phyloP scores from a whole-genome alignment of 2,888 invertebrate species.

The Leptothorax acervorum region DNA sequence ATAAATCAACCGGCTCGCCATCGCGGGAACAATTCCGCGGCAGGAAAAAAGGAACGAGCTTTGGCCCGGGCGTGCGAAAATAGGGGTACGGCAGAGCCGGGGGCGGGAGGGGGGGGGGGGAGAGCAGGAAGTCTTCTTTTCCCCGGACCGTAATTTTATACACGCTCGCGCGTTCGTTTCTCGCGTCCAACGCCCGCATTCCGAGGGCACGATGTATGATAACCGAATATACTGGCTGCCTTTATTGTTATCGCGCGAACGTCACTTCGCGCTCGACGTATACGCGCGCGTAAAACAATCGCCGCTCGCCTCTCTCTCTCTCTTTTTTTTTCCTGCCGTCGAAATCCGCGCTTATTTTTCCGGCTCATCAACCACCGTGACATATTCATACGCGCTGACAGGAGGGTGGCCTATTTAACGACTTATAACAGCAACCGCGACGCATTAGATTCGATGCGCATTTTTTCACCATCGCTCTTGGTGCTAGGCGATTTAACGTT shows the following conservation, averaged over 20 bases:
- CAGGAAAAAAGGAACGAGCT: conserved; percentile 42
- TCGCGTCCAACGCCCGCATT: conserved; percentile 32
- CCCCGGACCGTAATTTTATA: conserved; percentile 52
- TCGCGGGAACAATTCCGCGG: conserved; percentile 72
- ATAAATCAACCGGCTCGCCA: conserved; percentile 73
- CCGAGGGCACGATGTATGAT: conserved; percentile 18
- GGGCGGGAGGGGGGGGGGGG: too few relatives aligned
- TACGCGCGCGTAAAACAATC: conserved; percentile 22
- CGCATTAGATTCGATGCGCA: neutral
- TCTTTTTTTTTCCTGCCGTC: neutral
- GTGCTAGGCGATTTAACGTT: too few relatives aligned
- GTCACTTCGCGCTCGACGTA: neutral
- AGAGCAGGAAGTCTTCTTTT: conserved; percentile 24
- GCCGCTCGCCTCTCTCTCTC: neutral
- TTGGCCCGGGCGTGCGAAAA: conserved; percentile 26
- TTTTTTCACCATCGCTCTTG: neutral
- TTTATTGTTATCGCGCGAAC: conserved; percentile 36
- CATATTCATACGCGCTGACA: neutral
- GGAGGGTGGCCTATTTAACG: neutral
- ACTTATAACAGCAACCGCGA: neutral
- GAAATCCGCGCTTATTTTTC: conserved; percentile 26
- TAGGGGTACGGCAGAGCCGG: conserved; percentile 13
- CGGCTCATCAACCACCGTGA: conserved; percentile 8
- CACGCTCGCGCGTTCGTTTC: conserved; percentile 44
- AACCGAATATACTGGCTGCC: conserved; percentile 16